A percentile compares a stretch with the other conserved stretches of the same genome.
Conservation (phyloP, 2,888 invertebrate genomes). For the Plebejus argus region DNA sequence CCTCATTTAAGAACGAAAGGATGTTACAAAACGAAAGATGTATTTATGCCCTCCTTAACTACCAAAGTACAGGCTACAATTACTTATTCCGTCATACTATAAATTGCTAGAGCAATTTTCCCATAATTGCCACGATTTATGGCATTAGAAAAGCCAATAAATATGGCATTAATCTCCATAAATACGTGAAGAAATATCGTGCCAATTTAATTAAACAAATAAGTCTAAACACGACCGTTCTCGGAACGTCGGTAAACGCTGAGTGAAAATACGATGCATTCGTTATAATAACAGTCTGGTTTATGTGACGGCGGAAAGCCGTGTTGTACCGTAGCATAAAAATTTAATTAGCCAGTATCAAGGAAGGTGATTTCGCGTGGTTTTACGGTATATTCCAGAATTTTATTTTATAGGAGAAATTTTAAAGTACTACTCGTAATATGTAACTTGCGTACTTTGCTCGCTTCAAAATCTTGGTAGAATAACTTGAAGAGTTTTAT, state of each 20-base stretch:
- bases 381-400: not conserved
- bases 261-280: constrained; percentile 18
- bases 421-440: not conserved
- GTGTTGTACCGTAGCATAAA: constrained; percentile 10
- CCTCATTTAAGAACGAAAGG: not conserved
- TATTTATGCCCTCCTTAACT: not conserved
- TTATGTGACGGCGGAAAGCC: constrained; percentile 24
- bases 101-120: constrained; percentile 37
- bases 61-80: constrained; percentile 8
- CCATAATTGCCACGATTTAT: constrained; percentile 26
- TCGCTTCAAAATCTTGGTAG: not conserved
- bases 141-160: constrained; percentile 22
- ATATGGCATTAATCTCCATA: constrained; percentile 27
- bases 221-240: constrained; percentile 38
- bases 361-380: constrained; percentile 12
- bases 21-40: not conserved
- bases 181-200: constrained; percentile 36
- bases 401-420: not conserved
- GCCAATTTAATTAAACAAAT: constrained; percentile 47
- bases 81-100: constrained; percentile 42
- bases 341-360: constrained; percentile 27
- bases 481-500: too few relatives aligned
- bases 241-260: constrained; percentile 26
- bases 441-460: not conserved
- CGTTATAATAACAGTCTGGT: constrained; percentile 25